Evolutionary conservation across 2,888 invertebrate genomes (phyloP), one percentile per base, ranked within the genome.

Genomic region (Polietes domitor): DNA sequence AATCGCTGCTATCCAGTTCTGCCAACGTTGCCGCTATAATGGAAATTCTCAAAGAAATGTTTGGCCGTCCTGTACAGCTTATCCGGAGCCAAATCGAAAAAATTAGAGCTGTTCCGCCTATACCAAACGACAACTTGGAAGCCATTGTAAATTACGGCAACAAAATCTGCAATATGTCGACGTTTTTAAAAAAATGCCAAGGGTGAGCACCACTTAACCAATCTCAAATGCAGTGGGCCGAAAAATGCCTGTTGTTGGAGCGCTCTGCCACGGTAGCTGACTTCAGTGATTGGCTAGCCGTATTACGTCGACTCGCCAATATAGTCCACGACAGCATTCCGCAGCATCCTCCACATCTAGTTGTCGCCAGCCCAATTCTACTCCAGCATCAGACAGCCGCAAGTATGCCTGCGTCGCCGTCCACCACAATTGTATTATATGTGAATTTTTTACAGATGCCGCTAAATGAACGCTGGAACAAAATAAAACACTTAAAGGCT

Each of bases 161-260:
- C 19, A 82, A 61, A 37, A 63, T 84, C 7, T n/a, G n/a, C n/a
- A n/a, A n/a, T n/a, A n/a, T n/a, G n/a, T n/a, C n/a, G 0, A 71
- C 50, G n/a, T 77, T 78, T 43, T 26, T 81, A 17, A 53, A n/a
- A 47, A 50, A 58, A 6, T 41, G 26, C 0, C 70, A 12, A 28
- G 6, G 75, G 79, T 21, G 77, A 81, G 55, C 37, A 47, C 37
- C 77, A 21, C 70, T 72, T 26, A 72, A 17, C 1, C 50, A 71
- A 5, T 61, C 28, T 10, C 75, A 75, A 61, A 70, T 80, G 47
- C 80, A 80, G 41, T 80, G 80, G 75, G 75, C 75, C 12, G 79
- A 73, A 37, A 73, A 72, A 63, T 80, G 58, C 10, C n/a, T 80
- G 15, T 17, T 19, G 32, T 26, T 80, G 4, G 71, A 71, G 15